These are phyloP conservation scores for Holocentrus rufus DNA, from an alignment of 2,797 vertebrate genomes.

Conservation along the genomic window DNA sequence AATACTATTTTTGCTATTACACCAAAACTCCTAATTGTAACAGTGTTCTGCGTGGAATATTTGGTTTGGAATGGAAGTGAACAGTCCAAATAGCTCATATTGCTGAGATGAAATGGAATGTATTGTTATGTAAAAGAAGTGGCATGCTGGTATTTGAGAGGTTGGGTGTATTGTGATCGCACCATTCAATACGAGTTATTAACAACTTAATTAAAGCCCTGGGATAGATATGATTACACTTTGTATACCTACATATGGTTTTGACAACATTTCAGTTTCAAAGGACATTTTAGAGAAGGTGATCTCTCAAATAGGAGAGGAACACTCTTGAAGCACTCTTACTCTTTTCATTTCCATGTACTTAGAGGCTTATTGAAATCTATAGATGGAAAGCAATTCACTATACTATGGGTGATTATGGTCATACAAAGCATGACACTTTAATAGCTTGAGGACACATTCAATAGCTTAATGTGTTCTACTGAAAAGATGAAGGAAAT, in stretches of 20 bases:
- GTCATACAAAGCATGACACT: too few relatives aligned
- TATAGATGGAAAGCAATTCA: too few relatives aligned
- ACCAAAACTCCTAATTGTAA: conserved; percentile 53
- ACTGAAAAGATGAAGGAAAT: not conserved
- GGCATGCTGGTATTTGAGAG: not conserved
- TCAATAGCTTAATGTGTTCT: not conserved
- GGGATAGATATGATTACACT: not conserved
- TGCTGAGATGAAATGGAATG: conserved; percentile 29
- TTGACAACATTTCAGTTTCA: too few relatives aligned
- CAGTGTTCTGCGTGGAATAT: conserved; percentile 20
- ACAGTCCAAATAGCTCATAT: conserved; percentile 35
- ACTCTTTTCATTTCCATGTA: too few relatives aligned
- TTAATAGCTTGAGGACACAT: not conserved
- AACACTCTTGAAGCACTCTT: too few relatives aligned
- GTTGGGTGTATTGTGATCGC: not conserved
- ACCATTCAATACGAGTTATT: not conserved
- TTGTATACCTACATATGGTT: too few relatives aligned
- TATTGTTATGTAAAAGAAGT: conserved; percentile 6
- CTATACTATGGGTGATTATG: too few relatives aligned
- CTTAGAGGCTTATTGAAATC: too few relatives aligned
- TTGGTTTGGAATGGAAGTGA: conserved; percentile 26
- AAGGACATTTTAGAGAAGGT: too few relatives aligned
- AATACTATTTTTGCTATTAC: conserved; percentile 44
- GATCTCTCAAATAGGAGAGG: too few relatives aligned
- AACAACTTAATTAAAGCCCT: not conserved